phyloP scores from a whole-genome alignment of 2,797 vertebrate species.

The Gephyroberyx darwinii region DNA sequence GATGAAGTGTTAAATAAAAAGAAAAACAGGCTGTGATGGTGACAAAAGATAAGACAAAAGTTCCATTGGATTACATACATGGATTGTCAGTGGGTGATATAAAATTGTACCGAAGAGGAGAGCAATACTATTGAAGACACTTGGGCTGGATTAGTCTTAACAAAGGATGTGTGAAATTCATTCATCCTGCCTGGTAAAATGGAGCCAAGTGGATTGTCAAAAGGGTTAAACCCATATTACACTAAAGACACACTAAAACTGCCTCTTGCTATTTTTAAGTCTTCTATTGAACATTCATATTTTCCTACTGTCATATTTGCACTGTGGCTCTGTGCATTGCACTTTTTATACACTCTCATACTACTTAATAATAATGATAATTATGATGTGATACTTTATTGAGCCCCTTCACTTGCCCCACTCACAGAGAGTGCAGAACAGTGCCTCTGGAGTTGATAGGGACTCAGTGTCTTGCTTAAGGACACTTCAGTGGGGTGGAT shows the following conservation, averaged over 20 bases:
- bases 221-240: slow-evolving; percentile 31
- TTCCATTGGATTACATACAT: slow-evolving; percentile 66
- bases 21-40: slow-evolving; percentile 44
- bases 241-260: slow-evolving; percentile 10
- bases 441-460: too few relatives aligned
- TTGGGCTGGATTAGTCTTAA: slow-evolving; percentile 30
- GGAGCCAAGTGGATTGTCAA: slow-evolving; percentile 23
- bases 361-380: too few relatives aligned
- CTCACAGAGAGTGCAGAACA: too few relatives aligned
- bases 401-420: too few relatives aligned
- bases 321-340: too few relatives aligned
- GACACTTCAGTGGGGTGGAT: too few relatives aligned
- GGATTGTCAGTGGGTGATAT: slow-evolving; percentile 43
- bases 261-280: too few relatives aligned
- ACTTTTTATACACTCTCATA: too few relatives aligned
- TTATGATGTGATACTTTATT: too few relatives aligned
- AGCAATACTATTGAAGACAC: slow-evolving; percentile 13
- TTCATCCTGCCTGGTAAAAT: slow-evolving; percentile 43
- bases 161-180: slow-evolving; percentile 51
- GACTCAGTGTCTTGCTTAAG: too few relatives aligned
- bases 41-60: slow-evolving; percentile 66
- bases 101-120: slow-evolving; percentile 42
- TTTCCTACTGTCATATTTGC: too few relatives aligned
- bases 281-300: too few relatives aligned
- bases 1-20: slow-evolving; percentile 55